Base-by-base conservation (phyloP, 23 tunicate genomes). In the Corella eumyota region DNA sequence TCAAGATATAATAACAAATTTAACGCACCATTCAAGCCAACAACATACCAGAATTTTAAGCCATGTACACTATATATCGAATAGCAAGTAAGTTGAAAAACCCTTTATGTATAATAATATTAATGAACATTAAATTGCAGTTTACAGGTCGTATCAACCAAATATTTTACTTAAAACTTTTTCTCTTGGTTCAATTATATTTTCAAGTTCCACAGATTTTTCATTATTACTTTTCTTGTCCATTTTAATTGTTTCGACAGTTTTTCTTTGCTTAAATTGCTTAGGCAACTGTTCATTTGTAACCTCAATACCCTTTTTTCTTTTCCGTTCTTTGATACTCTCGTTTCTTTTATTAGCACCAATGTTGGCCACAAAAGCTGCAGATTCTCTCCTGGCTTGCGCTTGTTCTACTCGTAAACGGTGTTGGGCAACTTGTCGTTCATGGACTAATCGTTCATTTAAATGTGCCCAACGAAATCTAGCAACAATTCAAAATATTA, bases 401-500 rank as follows among this genome's bases (percentile, higher is more conserved):
- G 87, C 23, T 29, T 45, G 40, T 56, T 88, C 96, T 32, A 83
- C 61, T 62, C 81, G 60, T 76, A 73, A 60, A 36, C 63, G 61
- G 58, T 88, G 87, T 31, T 68, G 55, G 27, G 30, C 23, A 19
- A 61, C 50, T 52, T 84, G 70, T 35, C 56, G 53, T 36, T 88
- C 81, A 62, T 88, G 68, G 13, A 65, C 60, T 36, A 88, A 62
- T 7, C 68, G 62, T 55, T 78, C 87, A 1, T 70, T 67, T 6
- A 88, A 46, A 62, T 88, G 96, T 4, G 67, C 62, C 96, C 96
- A 88, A 1, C 86, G 74, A 45, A 88, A 88, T 40, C 96, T 88
- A 50, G 17, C 25, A 64, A 69, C 22, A 1, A 50, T 22, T 3
- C 22, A 45, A 45, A 19, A 7, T 45, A 24, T 31, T 60, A 20